Evolutionary conservation across 2,888 invertebrate species (phyloP).

Genomic region (Melipona bicolor): DNA sequence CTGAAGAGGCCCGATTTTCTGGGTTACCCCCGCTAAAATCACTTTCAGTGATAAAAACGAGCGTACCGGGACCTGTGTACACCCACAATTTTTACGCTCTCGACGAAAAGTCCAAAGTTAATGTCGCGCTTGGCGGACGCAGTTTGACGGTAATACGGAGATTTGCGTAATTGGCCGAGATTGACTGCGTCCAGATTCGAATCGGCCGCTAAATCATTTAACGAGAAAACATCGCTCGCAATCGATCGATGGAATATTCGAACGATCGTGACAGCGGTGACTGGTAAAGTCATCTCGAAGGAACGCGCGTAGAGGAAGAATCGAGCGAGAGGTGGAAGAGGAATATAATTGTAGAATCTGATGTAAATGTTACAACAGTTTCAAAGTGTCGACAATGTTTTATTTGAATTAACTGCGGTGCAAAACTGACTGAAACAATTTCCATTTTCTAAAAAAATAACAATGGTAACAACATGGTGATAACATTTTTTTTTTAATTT

Average conservation of each 20-base stretch:
- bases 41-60: not conserved
- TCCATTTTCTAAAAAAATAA: too few species aligned
- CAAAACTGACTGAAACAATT: too few species aligned
- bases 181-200: slow-evolving; percentile 59
- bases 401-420: too few species aligned
- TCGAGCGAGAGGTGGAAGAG: too few species aligned
- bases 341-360: too few species aligned
- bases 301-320: not conserved
- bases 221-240: slow-evolving; percentile 4
- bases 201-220: slow-evolving; percentile 23
- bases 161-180: slow-evolving; percentile 77
- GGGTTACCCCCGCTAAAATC: too few species aligned
- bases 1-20: too few species aligned
- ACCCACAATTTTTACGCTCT: slow-evolving; percentile 54
- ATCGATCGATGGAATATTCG: not conserved
- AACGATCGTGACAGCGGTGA: not conserved
- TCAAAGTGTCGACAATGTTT: too few species aligned
- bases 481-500: too few species aligned
- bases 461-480: too few species aligned
- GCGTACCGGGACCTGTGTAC: not conserved
- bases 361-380: too few species aligned
- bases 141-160: slow-evolving; percentile 72
- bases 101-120: slow-evolving; percentile 66
- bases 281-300: too few species aligned
- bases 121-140: slow-evolving; percentile 69